Percentiles rank a stretch among this genome's conserved stretches.
Evolutionary conservation across 2,888 invertebrate genomes (phyloP).

Genomic region (Crocallis elinguaria): DNA sequence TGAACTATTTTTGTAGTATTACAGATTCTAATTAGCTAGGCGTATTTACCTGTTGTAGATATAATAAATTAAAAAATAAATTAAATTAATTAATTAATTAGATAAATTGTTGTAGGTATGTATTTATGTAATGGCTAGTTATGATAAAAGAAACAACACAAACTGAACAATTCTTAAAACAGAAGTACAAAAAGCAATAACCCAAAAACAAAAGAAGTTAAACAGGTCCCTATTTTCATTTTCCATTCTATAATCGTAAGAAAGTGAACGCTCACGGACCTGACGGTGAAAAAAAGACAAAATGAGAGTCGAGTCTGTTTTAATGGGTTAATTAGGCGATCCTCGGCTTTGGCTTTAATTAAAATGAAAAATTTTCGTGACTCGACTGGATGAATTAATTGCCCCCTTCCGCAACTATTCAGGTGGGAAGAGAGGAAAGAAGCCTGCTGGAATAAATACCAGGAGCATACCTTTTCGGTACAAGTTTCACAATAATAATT

Average conservation of each 20-base stretch:
- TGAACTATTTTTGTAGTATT: no score
- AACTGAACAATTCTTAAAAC: background rate
- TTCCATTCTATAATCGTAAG: constrained; percentile 74
- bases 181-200: constrained; percentile 1
- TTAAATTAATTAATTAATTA: no score
- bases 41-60: no score
- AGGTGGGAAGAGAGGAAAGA: constrained; percentile 72
- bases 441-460: constrained; percentile 37
- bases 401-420: constrained; percentile 79
- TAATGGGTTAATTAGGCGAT: constrained; percentile 85
- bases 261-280: constrained; percentile 67
- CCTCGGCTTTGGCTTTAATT: constrained; percentile 80
- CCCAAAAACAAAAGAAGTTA: constrained; percentile 14
- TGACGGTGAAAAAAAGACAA: constrained; percentile 62
- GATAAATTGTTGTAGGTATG: background rate
- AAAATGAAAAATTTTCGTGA: constrained; percentile 84
- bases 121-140: background rate
- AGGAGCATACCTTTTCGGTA: background rate
- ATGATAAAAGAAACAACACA: background rate
- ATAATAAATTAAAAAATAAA: no score
- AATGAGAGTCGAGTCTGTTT: constrained; percentile 79
- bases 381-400: constrained; percentile 79
- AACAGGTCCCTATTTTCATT: constrained; percentile 40
- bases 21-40: no score
- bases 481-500: no score